These are phyloP conservation scores for Lutjanus argentimaculatus DNA, from an alignment of 2,797 vertebrate species.

Conservation along the genomic window DNA sequence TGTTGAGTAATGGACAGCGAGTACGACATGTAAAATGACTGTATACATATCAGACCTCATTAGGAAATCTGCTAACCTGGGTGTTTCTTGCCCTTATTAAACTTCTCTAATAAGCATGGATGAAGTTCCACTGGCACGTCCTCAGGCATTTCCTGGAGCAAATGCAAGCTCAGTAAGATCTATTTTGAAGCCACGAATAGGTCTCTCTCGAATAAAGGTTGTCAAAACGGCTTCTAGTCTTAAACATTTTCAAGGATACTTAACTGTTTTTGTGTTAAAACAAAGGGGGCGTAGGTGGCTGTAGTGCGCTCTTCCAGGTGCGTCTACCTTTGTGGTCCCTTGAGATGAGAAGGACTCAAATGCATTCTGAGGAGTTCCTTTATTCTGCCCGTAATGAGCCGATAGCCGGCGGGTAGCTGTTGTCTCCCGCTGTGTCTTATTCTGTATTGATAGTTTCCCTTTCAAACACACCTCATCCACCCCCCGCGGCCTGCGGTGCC, in stretches of 20 bases:
- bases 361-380: constrained; percentile 68
- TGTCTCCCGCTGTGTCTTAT: constrained; percentile 77
- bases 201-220: constrained; percentile 17
- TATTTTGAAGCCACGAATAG: constrained; percentile 49
- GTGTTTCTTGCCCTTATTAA: constrained; percentile 39
- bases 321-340: constrained; percentile 40
- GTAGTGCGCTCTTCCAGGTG: constrained; percentile 39
- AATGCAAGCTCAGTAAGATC: constrained; percentile 68
- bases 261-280: constrained; percentile 30
- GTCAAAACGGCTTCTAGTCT: not conserved
- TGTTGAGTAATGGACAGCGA: constrained; percentile 15
- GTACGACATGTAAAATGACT: constrained; percentile 24
- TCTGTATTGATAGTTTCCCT: constrained; percentile 78
- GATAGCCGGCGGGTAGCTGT: constrained; percentile 77
- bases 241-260: constrained; percentile 21
- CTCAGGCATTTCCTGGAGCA: constrained; percentile 64
- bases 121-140: constrained; percentile 56
- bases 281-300: constrained; percentile 5
- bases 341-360: constrained; percentile 61
- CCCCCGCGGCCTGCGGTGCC: constrained; percentile 62
- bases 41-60: constrained; percentile 30
- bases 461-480: constrained; percentile 75
- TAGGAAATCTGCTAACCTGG: constrained; percentile 52
- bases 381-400: constrained; percentile 80
- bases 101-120: constrained; percentile 39